Conservation (phyloP, 2,113 vertebrate genomes). For the Crotalus viridis region DNA sequence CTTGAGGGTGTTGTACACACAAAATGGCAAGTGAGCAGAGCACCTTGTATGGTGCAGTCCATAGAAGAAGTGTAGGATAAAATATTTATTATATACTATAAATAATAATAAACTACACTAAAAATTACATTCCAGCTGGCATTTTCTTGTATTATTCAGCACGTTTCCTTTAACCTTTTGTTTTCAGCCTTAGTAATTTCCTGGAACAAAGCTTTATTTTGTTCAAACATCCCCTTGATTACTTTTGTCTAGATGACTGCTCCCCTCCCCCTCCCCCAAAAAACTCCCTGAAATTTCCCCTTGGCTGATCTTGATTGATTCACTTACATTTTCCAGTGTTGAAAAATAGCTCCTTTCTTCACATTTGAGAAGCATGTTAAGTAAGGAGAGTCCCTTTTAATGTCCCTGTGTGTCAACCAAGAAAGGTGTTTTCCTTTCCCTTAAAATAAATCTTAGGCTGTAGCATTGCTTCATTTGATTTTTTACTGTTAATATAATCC, state of each 20-base stretch:
- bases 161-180: not conserved
- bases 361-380: conserved; percentile 8
- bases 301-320: conserved; percentile 34
- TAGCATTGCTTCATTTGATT: not conserved
- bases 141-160: not conserved
- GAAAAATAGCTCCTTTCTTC: conserved; percentile 36
- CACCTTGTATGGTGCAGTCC: not conserved
- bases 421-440: conserved; percentile 3
- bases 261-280: too few relatives aligned
- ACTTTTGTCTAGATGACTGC: not conserved
- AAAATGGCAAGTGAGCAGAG: not conserved
- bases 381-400: conserved; percentile 25
- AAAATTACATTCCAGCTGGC: not conserved
- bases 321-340: not conserved
- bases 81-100: not conserved
- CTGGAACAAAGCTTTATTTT: not conserved
- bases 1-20: not conserved
- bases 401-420: conserved; percentile 11
- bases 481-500: not conserved
- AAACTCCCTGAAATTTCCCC: conserved; percentile 21
- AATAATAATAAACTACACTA: not conserved
- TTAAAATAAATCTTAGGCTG: not conserved
- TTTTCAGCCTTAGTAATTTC: conserved; percentile 7
- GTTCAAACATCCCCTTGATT: not conserved
- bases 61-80: not conserved